These are phyloP conservation scores for Hestina assimilis DNA, from an alignment of 1,140 invertebrate species.

Conservation along the genomic window DNA sequence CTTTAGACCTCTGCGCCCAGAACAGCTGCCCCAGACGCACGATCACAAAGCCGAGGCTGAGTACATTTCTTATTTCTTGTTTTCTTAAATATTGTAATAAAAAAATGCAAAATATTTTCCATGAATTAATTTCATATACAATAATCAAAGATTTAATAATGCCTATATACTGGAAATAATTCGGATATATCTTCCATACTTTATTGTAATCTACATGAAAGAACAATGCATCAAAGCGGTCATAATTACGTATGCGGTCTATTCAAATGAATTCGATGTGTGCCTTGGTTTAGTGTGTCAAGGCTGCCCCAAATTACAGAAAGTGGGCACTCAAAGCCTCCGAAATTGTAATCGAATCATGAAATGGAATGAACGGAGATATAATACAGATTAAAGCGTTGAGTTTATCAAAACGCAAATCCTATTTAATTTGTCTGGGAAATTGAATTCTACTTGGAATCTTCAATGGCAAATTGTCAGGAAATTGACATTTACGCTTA, in stretches of 20 bases:
- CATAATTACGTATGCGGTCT: conserved; percentile 19
- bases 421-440: conserved; percentile 1
- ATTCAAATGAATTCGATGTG: conserved; percentile 21
- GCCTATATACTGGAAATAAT: too few species aligned
- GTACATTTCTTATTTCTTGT: too few species aligned
- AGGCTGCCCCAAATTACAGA: conserved; percentile 29
- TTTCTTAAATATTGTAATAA: too few species aligned
- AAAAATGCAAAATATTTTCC: too few species aligned
- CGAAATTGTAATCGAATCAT: conserved; percentile 7
- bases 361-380: conserved; percentile 2
- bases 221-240: background rate
- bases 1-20: too few species aligned
- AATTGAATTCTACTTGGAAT: background rate
- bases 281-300: conserved; percentile 15
- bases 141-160: too few species aligned
- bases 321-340: background rate
- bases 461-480: background rate
- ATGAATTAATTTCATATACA: too few species aligned
- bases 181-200: too few species aligned
- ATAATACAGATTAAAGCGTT: background rate
- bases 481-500: background rate
- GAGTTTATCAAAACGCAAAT: background rate
- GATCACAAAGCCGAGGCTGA: too few species aligned
- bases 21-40: too few species aligned
- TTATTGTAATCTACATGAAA: too few species aligned